Conservation (phyloP, 2,113 vertebrate genomes). For the Sebastes fasciatus region DNA sequence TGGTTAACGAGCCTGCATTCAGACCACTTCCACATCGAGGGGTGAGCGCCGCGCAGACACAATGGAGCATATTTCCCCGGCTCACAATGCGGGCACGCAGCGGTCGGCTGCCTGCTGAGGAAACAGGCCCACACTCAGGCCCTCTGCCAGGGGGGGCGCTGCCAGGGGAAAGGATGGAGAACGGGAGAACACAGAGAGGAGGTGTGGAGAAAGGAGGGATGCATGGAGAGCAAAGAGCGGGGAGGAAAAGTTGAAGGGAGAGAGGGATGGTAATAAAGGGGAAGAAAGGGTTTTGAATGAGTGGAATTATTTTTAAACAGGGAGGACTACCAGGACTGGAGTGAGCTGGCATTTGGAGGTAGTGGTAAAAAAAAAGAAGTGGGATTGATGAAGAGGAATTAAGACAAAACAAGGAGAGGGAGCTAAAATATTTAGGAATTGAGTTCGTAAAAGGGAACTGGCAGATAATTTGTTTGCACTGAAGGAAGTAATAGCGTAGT, state of each 20-base stretch:
- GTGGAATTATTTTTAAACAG: slow-evolving; percentile 29
- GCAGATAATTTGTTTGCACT: slow-evolving; percentile 12
- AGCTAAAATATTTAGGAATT: slow-evolving; percentile 5
- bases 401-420: slow-evolving; percentile 7
- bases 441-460: neutral
- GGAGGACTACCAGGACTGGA: slow-evolving; percentile 27
- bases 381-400: slow-evolving; percentile 18
- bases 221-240: slow-evolving; percentile 15
- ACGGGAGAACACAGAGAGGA: slow-evolving; percentile 22
- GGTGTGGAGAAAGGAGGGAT: slow-evolving; percentile 41
- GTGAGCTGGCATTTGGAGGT: neutral
- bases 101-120: slow-evolving; percentile 55
- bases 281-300: slow-evolving; percentile 27
- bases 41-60: slow-evolving; percentile 67
- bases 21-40: slow-evolving; percentile 74
- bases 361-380: neutral
- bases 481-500: neutral
- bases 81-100: slow-evolving; percentile 75
- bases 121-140: slow-evolving; percentile 63
- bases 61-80: slow-evolving; percentile 80
- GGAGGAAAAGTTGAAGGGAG: slow-evolving; percentile 19
- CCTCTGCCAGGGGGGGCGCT: slow-evolving; percentile 62
- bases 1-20: slow-evolving; percentile 82
- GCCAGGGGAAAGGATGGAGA: slow-evolving; percentile 52
- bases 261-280: slow-evolving; percentile 6